Conservation (phyloP, 2,113 vertebrate species). For the Colistium nudipinnis region DNA sequence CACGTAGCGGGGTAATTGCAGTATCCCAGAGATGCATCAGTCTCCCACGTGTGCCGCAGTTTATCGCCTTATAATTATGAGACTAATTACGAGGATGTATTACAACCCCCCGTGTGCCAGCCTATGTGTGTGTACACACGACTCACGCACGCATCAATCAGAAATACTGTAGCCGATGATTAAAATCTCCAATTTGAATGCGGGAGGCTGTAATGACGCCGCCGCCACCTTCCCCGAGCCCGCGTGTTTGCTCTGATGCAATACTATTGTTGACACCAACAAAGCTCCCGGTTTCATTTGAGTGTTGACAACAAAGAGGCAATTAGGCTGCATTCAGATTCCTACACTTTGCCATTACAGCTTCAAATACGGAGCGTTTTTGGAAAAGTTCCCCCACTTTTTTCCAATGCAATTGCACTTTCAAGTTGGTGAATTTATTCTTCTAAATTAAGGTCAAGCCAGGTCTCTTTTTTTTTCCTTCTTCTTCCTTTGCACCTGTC, state of each 20-base stretch:
- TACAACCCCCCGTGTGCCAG: constrained; percentile 53
- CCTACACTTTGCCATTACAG: constrained; percentile 7
- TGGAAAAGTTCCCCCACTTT: not conserved
- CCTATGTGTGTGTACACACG: constrained; percentile 21
- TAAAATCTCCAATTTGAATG: constrained; percentile 70
- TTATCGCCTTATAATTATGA: constrained; percentile 81
- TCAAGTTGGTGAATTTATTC: constrained; percentile 14
- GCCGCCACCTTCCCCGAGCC: constrained; percentile 22
- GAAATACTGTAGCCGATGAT: constrained; percentile 67
- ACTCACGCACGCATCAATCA: constrained; percentile 52
- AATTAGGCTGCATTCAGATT: constrained; percentile 40
- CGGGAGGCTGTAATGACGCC: constrained; percentile 56
- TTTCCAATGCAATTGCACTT: not conserved
- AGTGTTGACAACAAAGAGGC: constrained; percentile 46
- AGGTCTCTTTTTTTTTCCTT: not conserved
- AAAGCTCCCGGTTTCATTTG: constrained; percentile 43
- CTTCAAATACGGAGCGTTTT: constrained; percentile 10
- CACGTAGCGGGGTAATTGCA: constrained; percentile 64
- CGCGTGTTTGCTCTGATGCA: constrained; percentile 37
- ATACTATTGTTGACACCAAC: constrained; percentile 38
- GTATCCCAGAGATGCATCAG: constrained; percentile 65
- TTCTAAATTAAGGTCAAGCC: constrained; percentile 37
- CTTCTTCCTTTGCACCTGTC: constrained; percentile 27
- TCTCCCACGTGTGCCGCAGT: constrained; percentile 69
- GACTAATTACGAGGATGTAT: constrained; percentile 80